Base-by-base conservation (phyloP, 2,888 invertebrate genomes). In the Brachynemurus nebulosus region DNA sequence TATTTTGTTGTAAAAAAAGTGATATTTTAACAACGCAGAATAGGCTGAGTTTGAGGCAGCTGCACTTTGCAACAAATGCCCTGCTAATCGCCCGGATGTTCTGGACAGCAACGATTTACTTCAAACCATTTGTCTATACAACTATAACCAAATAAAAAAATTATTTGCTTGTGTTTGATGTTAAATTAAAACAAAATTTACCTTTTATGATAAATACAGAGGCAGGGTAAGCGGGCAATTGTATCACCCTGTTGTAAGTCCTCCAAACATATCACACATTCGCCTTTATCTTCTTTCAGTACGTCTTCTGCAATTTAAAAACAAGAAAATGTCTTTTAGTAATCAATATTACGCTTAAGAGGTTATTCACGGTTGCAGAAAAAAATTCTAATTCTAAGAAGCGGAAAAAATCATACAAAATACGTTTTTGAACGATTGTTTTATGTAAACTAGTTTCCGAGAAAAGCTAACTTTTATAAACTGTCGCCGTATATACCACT, bases 111-210 rank as follows among this genome's bases (percentile, higher is more conserved):
- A 68, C 96, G 83, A 75, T 96, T 97, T 65, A 93, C 88, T 70
- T 93, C 90, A 72, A 97, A 97, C 97, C 97, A 97, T 71, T 86
- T 84, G 74, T 97, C 96, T 72, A 97, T 96, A 75, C 97, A 97
- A 67, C 93, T 96, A 75, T 40, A 82, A 48, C 43, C 48, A 45
- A 45, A 12, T 16, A 6, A 49, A 36, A 50, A 49, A n/a, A n/a
- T n/a, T n/a, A n/a, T n/a, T n/a, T n/a, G n/a, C n/a, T n/a, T n/a
- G n/a, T 18, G 2, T 21, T 34, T 30, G n/a, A 20, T 11, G n/a
- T n/a, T n/a, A 33, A 16, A 35, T 25, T 9, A 44, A 37, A 38
- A 30, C 11, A 38, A 27, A 45, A 61, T 68, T 70, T 66, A 93
- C 93, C 82, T 82, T 77, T 96, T 97, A 71, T 98, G 97, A 71